Base-by-base conservation (phyloP, 2,888 invertebrate genomes). In the Drosophila pullipes region DNA sequence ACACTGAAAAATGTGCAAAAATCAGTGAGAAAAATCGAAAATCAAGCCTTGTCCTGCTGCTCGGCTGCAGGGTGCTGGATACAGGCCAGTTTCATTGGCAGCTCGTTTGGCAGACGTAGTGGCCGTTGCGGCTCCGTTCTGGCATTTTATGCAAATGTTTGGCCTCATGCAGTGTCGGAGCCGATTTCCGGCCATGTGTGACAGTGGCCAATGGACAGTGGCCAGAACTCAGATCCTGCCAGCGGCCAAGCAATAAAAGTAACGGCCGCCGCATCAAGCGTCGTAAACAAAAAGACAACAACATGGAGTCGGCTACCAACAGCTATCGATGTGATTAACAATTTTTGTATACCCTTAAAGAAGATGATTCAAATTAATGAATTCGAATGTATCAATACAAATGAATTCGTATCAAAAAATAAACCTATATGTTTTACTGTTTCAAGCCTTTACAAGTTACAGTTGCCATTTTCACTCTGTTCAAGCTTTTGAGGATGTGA, bases 111-210 rank as follows among this genome's bases (percentile, higher is more conserved):
- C 74, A 50, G 61, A 44, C 44, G 44, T 39, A 53, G 68, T 37
- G 67, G 57, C 37, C 69, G 58, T 28, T 58, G 69, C 60, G 55
- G 60, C 65, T 69, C 78, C 70, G 64, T 66, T 69, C 61, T 76
- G 89, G 80, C 89, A 82, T 76, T 85, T 85, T 83, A 87, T 87
- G 87, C 87, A 90, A 90, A 87, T 88, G 90, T 89, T 84, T 87
- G 85, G 85, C 80, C 85, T 71, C 89, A 89, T 86, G 85, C 85
- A 84, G 87, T 80, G 87, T 80, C 86, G 84, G 74, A 68, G 76
- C 70, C 82, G 87, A 83, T 87, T 89, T 89, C 90, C 90, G 87
- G 89, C 83, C 89, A 86, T 86, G 83, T 90, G 90, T 88, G 86
- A 81, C 84, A 83, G 78, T 83, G 78, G 76, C 89, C 82, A 81